Percentiles rank a stretch among this genome's conserved stretches.
phyloP scores from a whole-genome alignment of 2,888 invertebrate genomes.

The Drosophila neutralis region DNA sequence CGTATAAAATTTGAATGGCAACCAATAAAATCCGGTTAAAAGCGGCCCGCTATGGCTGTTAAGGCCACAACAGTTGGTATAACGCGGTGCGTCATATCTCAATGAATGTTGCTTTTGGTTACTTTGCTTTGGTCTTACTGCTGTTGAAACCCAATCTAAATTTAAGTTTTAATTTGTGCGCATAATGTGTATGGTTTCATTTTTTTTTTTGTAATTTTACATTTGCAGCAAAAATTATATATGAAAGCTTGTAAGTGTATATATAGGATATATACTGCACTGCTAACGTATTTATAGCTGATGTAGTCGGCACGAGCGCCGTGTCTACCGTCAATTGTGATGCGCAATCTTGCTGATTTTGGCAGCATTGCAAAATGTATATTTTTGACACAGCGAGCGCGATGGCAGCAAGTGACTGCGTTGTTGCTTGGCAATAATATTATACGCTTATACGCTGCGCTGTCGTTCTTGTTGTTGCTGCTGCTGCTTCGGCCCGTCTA shows the following conservation, averaged over 20 bases:
- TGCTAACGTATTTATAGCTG: conserved; percentile 29
- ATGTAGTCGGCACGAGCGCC: conserved; percentile 49
- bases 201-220: conserved; percentile 3
- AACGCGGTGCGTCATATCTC: conserved; percentile 42
- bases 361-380: conserved; percentile 56
- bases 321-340: conserved; percentile 25
- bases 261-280: conserved; percentile 13
- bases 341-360: conserved; percentile 43
- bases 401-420: conserved; percentile 57
- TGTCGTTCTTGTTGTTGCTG: conserved; percentile 7
- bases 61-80: conserved; percentile 32
- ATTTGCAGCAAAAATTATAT: conserved; percentile 24
- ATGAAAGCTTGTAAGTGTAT: conserved; percentile 2
- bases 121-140: background rate
- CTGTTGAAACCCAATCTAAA: conserved; percentile 27
- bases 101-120: conserved; percentile 14
- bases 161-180: conserved; percentile 20
- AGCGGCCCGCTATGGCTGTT: background rate
- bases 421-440: conserved; percentile 12
- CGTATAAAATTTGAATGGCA: conserved; percentile 6
- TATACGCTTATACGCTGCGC: conserved; percentile 2
- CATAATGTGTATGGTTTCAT: background rate
- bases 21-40: conserved; percentile 67
- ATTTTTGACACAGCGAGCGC: conserved; percentile 51
- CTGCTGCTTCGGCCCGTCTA: conserved; percentile 10